These are phyloP conservation scores for Microtus montanus DNA, from an alignment of 2,113 vertebrate genomes.

Conservation along the genomic window DNA sequence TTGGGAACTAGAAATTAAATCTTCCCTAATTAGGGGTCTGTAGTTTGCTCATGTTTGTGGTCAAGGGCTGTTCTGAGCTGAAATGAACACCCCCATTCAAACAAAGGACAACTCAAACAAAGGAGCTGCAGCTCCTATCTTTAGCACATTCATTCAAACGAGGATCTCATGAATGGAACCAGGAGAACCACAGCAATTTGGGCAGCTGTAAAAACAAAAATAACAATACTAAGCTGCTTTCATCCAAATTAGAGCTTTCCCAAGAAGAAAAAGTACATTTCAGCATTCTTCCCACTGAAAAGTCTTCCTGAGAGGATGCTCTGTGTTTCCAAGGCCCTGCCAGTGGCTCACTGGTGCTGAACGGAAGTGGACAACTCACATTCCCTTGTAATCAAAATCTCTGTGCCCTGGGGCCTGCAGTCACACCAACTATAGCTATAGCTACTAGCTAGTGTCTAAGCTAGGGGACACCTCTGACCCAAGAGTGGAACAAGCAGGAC, in stretches of 20 bases:
- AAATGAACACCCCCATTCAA: slow-evolving; percentile 58
- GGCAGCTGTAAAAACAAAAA: slow-evolving; percentile 69
- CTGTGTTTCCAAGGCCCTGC: slow-evolving; percentile 6
- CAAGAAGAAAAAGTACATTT: slow-evolving; percentile 56
- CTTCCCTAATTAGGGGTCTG: not conserved
- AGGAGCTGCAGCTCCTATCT: slow-evolving; percentile 48
- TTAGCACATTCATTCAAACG: slow-evolving; percentile 58
- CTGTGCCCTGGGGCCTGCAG: not conserved
- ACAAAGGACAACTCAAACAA: slow-evolving; percentile 50
- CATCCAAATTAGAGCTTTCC: slow-evolving; percentile 37
- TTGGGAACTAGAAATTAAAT: not conserved
- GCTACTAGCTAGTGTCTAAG: not conserved
- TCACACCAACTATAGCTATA: not conserved
- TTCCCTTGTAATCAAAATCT: slow-evolving; percentile 26
- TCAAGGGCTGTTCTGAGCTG: slow-evolving; percentile 48
- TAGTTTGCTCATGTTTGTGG: slow-evolving; percentile 29
- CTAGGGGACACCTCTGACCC: not conserved
- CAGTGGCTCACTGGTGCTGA: not conserved
- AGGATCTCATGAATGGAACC: slow-evolving; percentile 18
- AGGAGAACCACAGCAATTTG: slow-evolving; percentile 50
- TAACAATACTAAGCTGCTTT: slow-evolving; percentile 47
- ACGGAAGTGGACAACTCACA: not conserved
- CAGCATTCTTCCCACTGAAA: slow-evolving; percentile 41
- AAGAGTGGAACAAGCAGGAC: not conserved
- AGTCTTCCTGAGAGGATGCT: slow-evolving; percentile 3